These are phyloP conservation scores for Caenorhabditis macrosperma DNA, from an alignment of 2,888 invertebrate genomes.

Conservation along the genomic window DNA sequence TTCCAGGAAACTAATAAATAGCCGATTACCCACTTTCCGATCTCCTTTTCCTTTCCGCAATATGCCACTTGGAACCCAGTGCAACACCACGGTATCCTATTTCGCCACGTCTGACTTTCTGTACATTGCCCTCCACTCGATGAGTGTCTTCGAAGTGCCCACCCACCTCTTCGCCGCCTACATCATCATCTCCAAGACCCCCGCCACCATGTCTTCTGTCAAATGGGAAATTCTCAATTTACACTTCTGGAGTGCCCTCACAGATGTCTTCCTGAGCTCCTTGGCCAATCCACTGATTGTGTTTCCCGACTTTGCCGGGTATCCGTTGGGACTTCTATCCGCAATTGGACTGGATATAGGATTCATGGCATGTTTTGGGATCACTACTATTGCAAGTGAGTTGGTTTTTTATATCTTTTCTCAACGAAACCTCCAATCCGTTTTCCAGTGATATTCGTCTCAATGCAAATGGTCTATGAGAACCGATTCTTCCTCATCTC, in stretches of 20 bases:
- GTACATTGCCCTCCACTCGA: neutral
- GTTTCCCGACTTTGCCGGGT: neutral
- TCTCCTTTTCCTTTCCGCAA: too few species aligned
- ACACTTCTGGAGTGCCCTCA: neutral
- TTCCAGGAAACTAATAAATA: too few species aligned
- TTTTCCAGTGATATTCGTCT: neutral
- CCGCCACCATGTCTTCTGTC: neutral
- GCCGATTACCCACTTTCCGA: too few species aligned
- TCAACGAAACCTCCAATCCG: too few species aligned
- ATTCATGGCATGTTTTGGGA: neutral
- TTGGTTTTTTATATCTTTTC: neutral
- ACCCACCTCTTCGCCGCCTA: neutral
- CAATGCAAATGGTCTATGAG: neutral
- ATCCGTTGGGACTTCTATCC: neutral
- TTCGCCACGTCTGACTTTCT: neutral
- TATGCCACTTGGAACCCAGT: too few species aligned
- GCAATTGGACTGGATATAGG: neutral
- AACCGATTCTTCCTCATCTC: neutral
- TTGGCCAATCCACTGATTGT: neutral
- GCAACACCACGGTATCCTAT: neutral
- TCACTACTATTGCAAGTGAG: neutral
- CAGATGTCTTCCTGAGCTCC: neutral
- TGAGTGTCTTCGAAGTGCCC: neutral
- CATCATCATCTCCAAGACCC: neutral
- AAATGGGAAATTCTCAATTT: neutral